Conservation (phyloP, 2,113 vertebrate species). For the Isichthys henryi region DNA sequence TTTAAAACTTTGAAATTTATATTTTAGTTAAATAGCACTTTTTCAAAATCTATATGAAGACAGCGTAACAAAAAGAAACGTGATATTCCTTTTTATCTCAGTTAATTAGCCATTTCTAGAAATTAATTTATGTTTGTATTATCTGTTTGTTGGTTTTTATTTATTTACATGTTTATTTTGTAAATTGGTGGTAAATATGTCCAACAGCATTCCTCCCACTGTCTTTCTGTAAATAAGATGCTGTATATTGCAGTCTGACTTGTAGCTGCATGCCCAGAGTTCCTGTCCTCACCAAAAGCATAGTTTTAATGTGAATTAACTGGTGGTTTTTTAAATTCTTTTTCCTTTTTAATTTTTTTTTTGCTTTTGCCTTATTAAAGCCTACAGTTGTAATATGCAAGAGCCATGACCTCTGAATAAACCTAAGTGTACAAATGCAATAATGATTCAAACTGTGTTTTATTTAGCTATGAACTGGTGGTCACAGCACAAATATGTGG, state of each 20-base stretch:
- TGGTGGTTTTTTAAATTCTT: constrained; percentile 73
- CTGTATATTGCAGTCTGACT: constrained; percentile 97
- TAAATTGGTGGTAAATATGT: constrained; percentile 84
- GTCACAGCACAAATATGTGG: no score
- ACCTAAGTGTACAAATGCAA: constrained; percentile 81
- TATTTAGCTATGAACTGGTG: not conserved
- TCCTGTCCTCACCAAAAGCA: constrained; percentile 68
- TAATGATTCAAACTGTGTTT: constrained; percentile 1
- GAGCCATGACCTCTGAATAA: constrained; percentile 99
- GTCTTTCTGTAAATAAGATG: constrained; percentile 91
- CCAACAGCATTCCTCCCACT: constrained; percentile 77
- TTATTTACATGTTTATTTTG: constrained; percentile 45
- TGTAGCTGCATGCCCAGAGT: constrained; percentile 82
- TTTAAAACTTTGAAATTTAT: constrained; percentile 54
- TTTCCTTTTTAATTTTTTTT: constrained; percentile 45
- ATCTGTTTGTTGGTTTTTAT: constrained; percentile 3
- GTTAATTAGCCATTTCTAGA: constrained; percentile 46
- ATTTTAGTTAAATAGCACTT: constrained; percentile 70
- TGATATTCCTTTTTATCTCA: constrained; percentile 45
- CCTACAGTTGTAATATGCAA: constrained; percentile 98
- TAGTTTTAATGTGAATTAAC: constrained; percentile 87
- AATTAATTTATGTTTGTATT: constrained; percentile 71
- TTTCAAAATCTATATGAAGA: constrained; percentile 54
- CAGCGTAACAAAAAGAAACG: constrained; percentile 17
- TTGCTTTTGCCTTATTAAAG: constrained; percentile 99